phyloP scores from a whole-genome alignment of 2,888 invertebrate species.

The Erannis defoliaria region DNA sequence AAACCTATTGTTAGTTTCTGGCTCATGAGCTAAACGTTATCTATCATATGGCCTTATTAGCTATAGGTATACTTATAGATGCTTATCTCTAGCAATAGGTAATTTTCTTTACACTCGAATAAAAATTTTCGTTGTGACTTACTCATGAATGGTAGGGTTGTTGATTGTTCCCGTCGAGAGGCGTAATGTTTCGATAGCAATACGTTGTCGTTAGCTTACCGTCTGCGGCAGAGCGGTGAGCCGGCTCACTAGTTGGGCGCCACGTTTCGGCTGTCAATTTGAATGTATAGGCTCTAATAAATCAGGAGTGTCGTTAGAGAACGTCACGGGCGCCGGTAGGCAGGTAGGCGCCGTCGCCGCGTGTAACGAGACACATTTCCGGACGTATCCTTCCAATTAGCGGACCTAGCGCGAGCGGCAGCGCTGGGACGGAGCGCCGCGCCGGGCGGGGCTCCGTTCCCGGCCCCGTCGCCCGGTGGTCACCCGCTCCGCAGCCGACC shows the following conservation, averaged over 20 bases:
- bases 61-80: too few relatives aligned
- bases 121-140: background rate
- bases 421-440: constrained; percentile 46
- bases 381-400: constrained; percentile 83
- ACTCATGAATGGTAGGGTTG: background rate
- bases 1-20: too few relatives aligned
- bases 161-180: background rate
- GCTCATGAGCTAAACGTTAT: too few relatives aligned
- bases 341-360: constrained; percentile 66
- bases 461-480: constrained; percentile 40
- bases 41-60: too few relatives aligned
- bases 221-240: constrained; percentile 8
- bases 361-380: constrained; percentile 81
- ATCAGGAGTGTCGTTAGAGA: constrained; percentile 71
- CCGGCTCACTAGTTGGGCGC: constrained; percentile 30
- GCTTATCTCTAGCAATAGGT: too few relatives aligned
- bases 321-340: constrained; percentile 48
- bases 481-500: constrained; percentile 58
- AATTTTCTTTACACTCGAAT: background rate
- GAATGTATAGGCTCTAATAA: constrained; percentile 72
- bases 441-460: constrained; percentile 46
- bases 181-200: constrained; percentile 6
- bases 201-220: constrained; percentile 4
- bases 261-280: constrained; percentile 68
- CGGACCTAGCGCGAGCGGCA: constrained; percentile 52